Base-by-base conservation (phyloP, 1,140 invertebrate species). In the Orius insidiosus region DNA sequence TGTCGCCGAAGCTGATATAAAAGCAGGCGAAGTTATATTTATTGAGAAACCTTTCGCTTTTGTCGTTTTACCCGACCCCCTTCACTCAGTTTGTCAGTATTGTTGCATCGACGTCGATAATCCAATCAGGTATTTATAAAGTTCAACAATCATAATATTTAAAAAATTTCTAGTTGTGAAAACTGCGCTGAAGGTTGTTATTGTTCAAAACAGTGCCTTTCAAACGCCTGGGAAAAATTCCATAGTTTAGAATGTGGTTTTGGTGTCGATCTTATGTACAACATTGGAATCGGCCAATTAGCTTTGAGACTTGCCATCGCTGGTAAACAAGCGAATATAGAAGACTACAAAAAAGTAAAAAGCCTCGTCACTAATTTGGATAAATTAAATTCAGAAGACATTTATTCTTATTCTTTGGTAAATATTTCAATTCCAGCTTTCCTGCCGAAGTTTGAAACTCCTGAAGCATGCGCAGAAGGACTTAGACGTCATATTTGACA, bases 181-280 rank as follows among this genome's bases (percentile, higher is more conserved):
- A 54, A 58, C 3, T 85, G 81, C 61, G 66, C 71, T 5, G 64
- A 71, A 49, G 68, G 70, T 43, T 57, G 72, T 18, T 85, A 76
- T 56, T 89, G 85, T 57, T 63, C 65, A 48, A 61, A 68, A 46
- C 55, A 63, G 18, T 90, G 85, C 61, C 62, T 64, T 16, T 53
- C 63, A 14, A 54, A 64, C 36, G 72, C 75, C 1, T 77, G 71
- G 69, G 51, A 61, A 1, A 58, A 56, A 11, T 76, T 74, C 60
- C 85, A 90, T 61, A 63, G 68, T 49, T 79, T 72, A 70, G 85
- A 88, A 64, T 90, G 85, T 59, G 56, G 62, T 38, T 75, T 71
- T 14, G 69, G 70, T 52, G 66, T 76, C 31, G 62, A 66, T 30
- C 60, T 79, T 45, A 73, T 78, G 60, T 62, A 68, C 32, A 70